Base-by-base conservation (phyloP, 2,113 vertebrate genomes). In the Hydrochoerus hydrochaeris region DNA sequence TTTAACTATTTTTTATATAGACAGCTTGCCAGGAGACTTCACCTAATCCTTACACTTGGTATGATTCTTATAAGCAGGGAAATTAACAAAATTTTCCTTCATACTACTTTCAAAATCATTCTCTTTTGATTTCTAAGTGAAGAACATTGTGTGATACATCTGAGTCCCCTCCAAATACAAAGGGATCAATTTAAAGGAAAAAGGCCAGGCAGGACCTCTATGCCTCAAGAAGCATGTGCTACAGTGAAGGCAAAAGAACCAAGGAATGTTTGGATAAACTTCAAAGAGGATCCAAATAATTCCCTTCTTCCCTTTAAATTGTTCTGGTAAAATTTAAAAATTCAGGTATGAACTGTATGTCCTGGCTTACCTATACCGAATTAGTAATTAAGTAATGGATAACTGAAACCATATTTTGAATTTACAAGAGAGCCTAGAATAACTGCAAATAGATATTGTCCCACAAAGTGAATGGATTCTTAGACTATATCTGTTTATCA, bases 191-290 rank as follows among this genome's bases (percentile, higher is more conserved):
- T 54, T 65, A 57, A 88, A 71, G 6, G 46, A 49, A 73, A 67
- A 44, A 83, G 54, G 35, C 4, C 0, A 26, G 24, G 4, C 7
- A 62, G 14, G 1, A 0, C 28, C 14, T 28, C 28, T n/a, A 46
- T 28, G 2, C 12, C 10, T 65, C 17, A 6, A 24, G 46, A 84
- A 78, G 7, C 19, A 4, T 22, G 5, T 52, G 35, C 22, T 30
- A 6, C 26, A 49, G 2, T 30, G 1, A 16, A 11, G 16, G 38
- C 17, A 35, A 32, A 0, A 0, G 35, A 44, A 16, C 22, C 54
- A 28, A 75, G 44, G 19, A 4, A 35, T 63, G 19, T 52, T 62
- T 62, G 49, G 60, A 19, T 19, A 28, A 0, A 12, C 5, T 24
- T 90, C 69, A 81, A 41, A 89, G 78, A 73, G 3, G 54, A 28